Evolutionary conservation across 1,140 invertebrate genomes (phyloP), one percentile per base, ranked within the genome.

Genomic region (Lasioglossum albipes): DNA sequence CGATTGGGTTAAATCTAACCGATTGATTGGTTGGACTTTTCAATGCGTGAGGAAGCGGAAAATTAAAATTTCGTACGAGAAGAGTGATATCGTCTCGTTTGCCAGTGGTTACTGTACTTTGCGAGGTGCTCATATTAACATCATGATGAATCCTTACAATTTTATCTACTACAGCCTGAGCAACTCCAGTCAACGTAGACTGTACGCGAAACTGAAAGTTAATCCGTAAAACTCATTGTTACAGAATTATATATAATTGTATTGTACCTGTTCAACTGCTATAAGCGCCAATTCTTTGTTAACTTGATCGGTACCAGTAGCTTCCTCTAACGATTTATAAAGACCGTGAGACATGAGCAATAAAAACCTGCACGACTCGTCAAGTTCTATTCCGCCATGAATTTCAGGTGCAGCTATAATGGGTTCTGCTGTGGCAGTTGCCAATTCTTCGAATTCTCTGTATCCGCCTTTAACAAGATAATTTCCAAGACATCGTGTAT

Each of bases 391-490:
- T 2, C 96, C 96, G 10, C 96, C 96, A 86, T 95, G 95, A 82
- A 98, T 96, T 93, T 97, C 96, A 0, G 97, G 97, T 76, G 96
- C 95, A 2, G 97, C 95, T 52, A 97, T 96, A 9, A 98, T 96
- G 5, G 97, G 97, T 88, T 98, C 97, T 7, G 95, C 92, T 7
- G 90, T 91, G 0, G 97, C 97, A 62, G 92, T 88, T 45, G 94
- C 93, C 75, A 97, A 92, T 79, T 95, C 95, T 27, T 97, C 96
- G 89, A 97, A 96, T 77, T 98, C 97, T 90, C 96, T 96, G 86
- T 98, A 98, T 7, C 96, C 96, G 2, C 96, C 97, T 93, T 98
- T 98, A 0, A 98, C 95, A 79, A 97, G 93, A 89, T 98, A 98
- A 93, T 98, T 98, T n/a, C 97, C 97, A 31, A 98, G 93, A 87